Conservation (phyloP, 2,113 vertebrate genomes). For the Collichthys lucidus region DNA sequence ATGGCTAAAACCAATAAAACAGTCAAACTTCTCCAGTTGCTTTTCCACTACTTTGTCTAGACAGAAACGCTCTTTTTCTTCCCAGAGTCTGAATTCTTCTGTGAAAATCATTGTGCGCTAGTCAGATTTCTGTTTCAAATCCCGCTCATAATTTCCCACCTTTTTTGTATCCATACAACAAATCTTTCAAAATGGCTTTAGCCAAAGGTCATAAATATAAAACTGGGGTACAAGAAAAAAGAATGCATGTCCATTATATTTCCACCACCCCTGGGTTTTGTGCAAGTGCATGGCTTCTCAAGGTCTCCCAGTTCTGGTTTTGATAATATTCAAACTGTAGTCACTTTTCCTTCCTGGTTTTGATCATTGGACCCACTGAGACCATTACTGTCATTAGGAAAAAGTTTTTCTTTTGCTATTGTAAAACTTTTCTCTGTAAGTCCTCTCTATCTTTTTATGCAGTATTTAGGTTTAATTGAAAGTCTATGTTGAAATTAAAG, state of each 20-base stretch:
- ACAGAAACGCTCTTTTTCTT: slow-evolving; percentile 57
- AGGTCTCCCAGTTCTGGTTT: slow-evolving; percentile 7
- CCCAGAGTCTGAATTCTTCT: slow-evolving; percentile 39
- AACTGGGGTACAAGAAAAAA: slow-evolving; percentile 27
- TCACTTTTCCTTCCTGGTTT: slow-evolving; percentile 14
- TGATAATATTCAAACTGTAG: slow-evolving; percentile 9
- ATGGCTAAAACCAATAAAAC: slow-evolving; percentile 64
- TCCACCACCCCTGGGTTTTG: slow-evolving; percentile 21
- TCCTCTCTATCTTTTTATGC: background rate
- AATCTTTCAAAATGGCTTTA: slow-evolving; percentile 27
- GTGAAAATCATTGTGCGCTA: slow-evolving; percentile 30
- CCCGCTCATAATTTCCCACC: slow-evolving; percentile 17
- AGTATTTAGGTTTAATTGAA: background rate
- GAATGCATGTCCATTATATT: slow-evolving; percentile 9
- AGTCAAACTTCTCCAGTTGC: slow-evolving; percentile 47
- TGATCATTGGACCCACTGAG: slow-evolving; percentile 9
- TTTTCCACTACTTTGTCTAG: slow-evolving; percentile 64
- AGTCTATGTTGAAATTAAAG: background rate
- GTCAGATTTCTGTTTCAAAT: slow-evolving; percentile 22
- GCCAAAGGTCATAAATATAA: slow-evolving; percentile 34
- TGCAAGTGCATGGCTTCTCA: slow-evolving; percentile 10
- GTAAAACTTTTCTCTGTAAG: background rate
- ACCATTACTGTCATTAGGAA: background rate
- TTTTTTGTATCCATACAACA: slow-evolving; percentile 34
- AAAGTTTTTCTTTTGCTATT: slow-evolving; percentile 6